These are phyloP conservation scores for Troides helena DNA, from an alignment of 2,888 invertebrate species.

Conservation along the genomic window DNA sequence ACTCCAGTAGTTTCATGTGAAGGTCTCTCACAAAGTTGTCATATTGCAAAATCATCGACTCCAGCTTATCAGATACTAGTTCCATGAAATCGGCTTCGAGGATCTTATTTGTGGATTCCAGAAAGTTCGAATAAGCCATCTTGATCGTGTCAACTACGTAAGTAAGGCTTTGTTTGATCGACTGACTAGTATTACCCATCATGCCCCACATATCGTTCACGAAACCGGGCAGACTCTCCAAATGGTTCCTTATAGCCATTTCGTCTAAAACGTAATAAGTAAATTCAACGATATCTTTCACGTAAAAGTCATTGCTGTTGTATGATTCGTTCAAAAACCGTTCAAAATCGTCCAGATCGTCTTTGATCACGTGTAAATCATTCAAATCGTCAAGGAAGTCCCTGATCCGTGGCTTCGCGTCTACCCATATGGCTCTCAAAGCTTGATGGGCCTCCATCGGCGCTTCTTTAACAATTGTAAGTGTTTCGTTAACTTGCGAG, in stretches of 20 bases:
- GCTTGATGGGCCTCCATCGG: constrained; percentile 86
- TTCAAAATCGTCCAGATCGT: constrained; percentile 85
- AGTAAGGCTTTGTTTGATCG: constrained; percentile 86
- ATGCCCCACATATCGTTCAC: constrained; percentile 91
- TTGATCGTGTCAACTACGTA: constrained; percentile 88
- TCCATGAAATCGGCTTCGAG: constrained; percentile 88
- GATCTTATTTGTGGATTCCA: constrained; percentile 84
- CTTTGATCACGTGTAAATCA: constrained; percentile 85
- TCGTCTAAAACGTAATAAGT: constrained; percentile 87
- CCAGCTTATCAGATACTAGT: constrained; percentile 84
- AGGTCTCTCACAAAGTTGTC: constrained; percentile 89
- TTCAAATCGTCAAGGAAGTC: constrained; percentile 87
- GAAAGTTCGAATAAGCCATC: constrained; percentile 84
- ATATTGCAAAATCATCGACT: constrained; percentile 86
- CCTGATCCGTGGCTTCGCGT: constrained; percentile 85
- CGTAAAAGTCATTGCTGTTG: constrained; percentile 90
- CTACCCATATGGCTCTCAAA: constrained; percentile 85
- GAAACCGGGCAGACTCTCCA: constrained; percentile 89
- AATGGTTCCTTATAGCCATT: constrained; percentile 86
- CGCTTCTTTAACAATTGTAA: constrained; percentile 68
- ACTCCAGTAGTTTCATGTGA: constrained; percentile 82
- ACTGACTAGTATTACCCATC: constrained; percentile 91
- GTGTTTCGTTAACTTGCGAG: constrained; percentile 66
- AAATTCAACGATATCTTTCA: constrained; percentile 87
- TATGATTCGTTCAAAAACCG: constrained; percentile 88